A percentile compares a stretch with the other conserved stretches of the same genome.
Conservation (phyloP, 2,113 vertebrate species). For the Colossoma macropomum region DNA sequence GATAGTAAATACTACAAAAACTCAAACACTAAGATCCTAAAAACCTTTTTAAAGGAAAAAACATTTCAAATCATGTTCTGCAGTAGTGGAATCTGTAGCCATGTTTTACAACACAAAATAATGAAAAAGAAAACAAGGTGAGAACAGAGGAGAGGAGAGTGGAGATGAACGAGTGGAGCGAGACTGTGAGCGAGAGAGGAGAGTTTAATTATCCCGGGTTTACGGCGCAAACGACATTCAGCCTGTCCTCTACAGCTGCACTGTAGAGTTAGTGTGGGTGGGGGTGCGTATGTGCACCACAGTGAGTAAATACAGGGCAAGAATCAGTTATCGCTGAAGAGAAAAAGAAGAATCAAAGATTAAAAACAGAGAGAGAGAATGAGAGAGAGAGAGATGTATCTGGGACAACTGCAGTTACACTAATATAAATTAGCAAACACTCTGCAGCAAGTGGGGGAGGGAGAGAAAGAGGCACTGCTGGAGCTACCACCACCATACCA, state of each 20-base stretch:
- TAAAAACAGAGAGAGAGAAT: conserved; percentile 23
- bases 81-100: background rate
- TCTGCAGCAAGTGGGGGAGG: conserved; percentile 77
- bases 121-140: background rate
- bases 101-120: conserved; percentile 1
- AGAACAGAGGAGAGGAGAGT: conserved; percentile 8
- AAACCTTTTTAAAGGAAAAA: conserved; percentile 15
- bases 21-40: background rate
- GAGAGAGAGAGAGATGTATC: conserved; percentile 38
- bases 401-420: conserved; percentile 64
- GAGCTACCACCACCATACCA: conserved; percentile 7
- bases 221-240: conserved; percentile 35
- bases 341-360: conserved; percentile 26
- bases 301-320: background rate
- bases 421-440: conserved; percentile 80
- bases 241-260: conserved; percentile 17
- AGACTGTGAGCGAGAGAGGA: background rate
- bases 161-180: conserved; percentile 6
- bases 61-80: conserved; percentile 21
- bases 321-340: conserved; percentile 26
- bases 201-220: conserved; percentile 22
- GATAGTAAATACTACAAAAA: too few relatives aligned
- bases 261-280: conserved; percentile 18
- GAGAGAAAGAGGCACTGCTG: conserved; percentile 52
- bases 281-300: conserved; percentile 19